Evolutionary conservation across 2,888 invertebrate genomes (phyloP), one percentile per base, ranked within the genome.

Genomic region (Teinopalpus imperialis): DNA sequence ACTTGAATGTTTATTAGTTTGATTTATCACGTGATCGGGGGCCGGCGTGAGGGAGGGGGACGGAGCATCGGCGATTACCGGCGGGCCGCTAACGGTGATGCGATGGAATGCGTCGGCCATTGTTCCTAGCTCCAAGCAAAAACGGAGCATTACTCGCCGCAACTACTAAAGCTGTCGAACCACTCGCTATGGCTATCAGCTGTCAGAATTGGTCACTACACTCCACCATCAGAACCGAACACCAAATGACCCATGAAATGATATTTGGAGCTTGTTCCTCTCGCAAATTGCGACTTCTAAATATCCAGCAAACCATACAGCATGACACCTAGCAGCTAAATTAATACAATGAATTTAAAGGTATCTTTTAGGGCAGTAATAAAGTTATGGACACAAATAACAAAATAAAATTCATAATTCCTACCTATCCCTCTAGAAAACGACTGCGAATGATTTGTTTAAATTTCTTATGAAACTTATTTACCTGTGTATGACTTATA

Each of bases 71-170:
- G 57, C 74, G 71, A 80, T 78, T 74, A 77, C 70, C 58, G 60
- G 60, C 66, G 71, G 54, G 34, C 66, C 66, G 63, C 58, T 85
- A 83, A 85, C 86, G 85, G 85, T 81, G 80, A 63, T 68, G 65
- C 59, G 68, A 62, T 66, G 85, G 86, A 81, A 83, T 85, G 86
- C 69, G 74, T 61, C 69, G 74, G 73, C 75, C 80, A 83, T 85
- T 85, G 83, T 85, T 82, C 71, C 69, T 59, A 58, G 59, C 61
- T 54, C 52, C 56, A 56, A 63, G 75, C 74, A 82, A 81, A 82
- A 83, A 80, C 74, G 63, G 72, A 73, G 61, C 74, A 68, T 63
- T 63, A 64, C 63, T 63, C 63, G 62, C 69, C 61, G 56, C 69
- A 73, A 73, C 77, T 76, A 78, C 71, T 74, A 71, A 76, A 58